Evolutionary conservation across 1,140 invertebrate genomes (phyloP).

Genomic region (Caenorhabditis remanei): DNA sequence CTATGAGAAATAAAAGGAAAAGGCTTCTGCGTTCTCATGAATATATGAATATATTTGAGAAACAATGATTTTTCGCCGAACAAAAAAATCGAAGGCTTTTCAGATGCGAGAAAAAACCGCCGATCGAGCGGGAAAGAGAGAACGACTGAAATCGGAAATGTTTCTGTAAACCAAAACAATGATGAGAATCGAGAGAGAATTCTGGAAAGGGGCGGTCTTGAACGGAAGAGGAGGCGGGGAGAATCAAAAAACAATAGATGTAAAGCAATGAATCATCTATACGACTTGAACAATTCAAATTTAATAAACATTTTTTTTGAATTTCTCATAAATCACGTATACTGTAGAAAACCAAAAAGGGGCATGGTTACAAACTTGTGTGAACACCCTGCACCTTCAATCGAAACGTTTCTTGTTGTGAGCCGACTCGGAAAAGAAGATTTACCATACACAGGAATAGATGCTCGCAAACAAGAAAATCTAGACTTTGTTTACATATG

Average conservation of each 20-base stretch:
- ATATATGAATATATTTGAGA: too few relatives aligned
- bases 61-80: too few relatives aligned
- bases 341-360: background rate
- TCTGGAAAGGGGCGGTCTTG: too few relatives aligned
- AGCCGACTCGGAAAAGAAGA: constrained; percentile 9
- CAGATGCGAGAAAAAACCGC: too few relatives aligned
- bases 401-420: background rate
- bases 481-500: constrained; percentile 50
- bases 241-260: constrained; percentile 7
- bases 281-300: constrained; percentile 35
- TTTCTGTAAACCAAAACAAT: too few relatives aligned
- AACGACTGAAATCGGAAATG: too few relatives aligned
- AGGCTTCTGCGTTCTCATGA: too few relatives aligned
- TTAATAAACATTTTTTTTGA: constrained; percentile 42
- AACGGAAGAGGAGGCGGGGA: too few relatives aligned
- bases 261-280: constrained; percentile 10
- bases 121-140: too few relatives aligned
- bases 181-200: too few relatives aligned
- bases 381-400: background rate
- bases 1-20: too few relatives aligned
- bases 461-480: constrained; percentile 43
- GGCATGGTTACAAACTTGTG: background rate
- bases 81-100: too few relatives aligned
- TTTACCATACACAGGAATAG: constrained; percentile 40
- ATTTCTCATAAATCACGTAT: background rate